Evolutionary conservation across 2,888 invertebrate genomes (phyloP).

Genomic region (Junonia oenone): DNA sequence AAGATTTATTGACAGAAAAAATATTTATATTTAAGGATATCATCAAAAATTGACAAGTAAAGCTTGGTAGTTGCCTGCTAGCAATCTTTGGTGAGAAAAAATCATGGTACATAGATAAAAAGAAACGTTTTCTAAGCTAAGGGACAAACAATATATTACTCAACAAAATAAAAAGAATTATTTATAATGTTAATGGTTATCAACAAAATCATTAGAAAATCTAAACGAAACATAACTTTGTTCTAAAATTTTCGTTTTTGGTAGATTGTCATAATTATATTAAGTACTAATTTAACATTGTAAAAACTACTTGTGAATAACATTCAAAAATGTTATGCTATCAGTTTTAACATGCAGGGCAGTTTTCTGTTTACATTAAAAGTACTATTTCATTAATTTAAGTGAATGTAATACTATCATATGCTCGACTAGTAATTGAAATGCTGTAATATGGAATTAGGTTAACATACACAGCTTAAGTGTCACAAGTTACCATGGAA

Average conservation of each 20-base stretch:
- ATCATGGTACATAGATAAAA: constrained; percentile 26
- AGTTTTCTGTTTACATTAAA: constrained; percentile 2
- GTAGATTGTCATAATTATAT: constrained; percentile 53
- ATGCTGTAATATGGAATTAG: constrained; percentile 17
- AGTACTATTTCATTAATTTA: constrained; percentile 2
- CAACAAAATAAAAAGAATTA: constrained; percentile 52
- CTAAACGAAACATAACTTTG: constrained; percentile 60
- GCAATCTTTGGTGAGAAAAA: constrained; percentile 62
- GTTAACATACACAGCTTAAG: constrained; percentile 4
- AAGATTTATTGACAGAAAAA: neutral
- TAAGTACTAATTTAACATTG: constrained; percentile 66
- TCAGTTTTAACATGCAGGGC: constrained; percentile 6
- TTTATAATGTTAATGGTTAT: constrained; percentile 30
- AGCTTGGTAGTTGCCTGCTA: constrained; percentile 3
- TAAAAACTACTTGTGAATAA: constrained; percentile 27
- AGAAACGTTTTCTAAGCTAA: constrained; percentile 37
- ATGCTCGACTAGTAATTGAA: constrained; percentile 55
- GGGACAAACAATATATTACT: constrained; percentile 55
- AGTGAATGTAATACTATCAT: constrained; percentile 31
- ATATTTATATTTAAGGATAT: neutral
- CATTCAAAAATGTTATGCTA: constrained; percentile 10
- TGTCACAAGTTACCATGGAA: neutral
- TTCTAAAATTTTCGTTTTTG: constrained; percentile 64
- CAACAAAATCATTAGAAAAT: constrained; percentile 52
- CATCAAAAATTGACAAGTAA: neutral